Evolutionary conservation across 2,113 vertebrate species (phyloP).

Genomic region (Mastomys coucha): DNA sequence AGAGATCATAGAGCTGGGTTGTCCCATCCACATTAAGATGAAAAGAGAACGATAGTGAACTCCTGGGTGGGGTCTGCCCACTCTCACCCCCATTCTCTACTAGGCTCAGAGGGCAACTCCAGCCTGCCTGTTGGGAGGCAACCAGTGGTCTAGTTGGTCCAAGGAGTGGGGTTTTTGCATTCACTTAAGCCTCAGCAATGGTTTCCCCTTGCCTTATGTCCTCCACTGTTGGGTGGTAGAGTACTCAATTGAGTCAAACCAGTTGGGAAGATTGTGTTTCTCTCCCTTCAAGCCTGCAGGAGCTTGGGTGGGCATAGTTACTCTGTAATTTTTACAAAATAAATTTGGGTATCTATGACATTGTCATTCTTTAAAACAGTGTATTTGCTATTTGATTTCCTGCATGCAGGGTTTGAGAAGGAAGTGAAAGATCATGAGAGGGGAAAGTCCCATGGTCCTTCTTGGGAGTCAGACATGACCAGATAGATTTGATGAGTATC

Average conservation of each 20-base stretch:
- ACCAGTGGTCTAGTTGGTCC: not conserved
- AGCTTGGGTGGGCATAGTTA: not conserved
- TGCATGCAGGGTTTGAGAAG: not conserved
- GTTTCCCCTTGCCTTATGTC: not conserved
- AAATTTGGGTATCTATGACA: not conserved
- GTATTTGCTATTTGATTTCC: not conserved
- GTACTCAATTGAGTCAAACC: not conserved
- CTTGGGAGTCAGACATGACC: not conserved
- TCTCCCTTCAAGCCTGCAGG: not conserved
- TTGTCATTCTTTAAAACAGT: not conserved
- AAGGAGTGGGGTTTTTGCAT: not conserved
- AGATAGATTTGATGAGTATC: not conserved
- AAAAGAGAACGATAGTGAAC: not conserved
- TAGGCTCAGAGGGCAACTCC: not conserved
- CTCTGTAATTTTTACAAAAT: too few species aligned
- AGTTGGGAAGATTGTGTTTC: not conserved
- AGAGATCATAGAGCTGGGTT: not conserved
- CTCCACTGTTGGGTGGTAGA: too few species aligned
- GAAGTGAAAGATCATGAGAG: not conserved
- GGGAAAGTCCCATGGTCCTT: not conserved
- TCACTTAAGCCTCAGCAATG: not conserved
- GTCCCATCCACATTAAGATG: not conserved
- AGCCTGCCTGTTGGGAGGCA: not conserved
- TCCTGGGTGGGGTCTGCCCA: not conserved
- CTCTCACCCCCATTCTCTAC: not conserved